These are phyloP conservation scores for Conchocele bisecta DNA, from an alignment of 2,888 invertebrate species.

Conservation along the genomic window DNA sequence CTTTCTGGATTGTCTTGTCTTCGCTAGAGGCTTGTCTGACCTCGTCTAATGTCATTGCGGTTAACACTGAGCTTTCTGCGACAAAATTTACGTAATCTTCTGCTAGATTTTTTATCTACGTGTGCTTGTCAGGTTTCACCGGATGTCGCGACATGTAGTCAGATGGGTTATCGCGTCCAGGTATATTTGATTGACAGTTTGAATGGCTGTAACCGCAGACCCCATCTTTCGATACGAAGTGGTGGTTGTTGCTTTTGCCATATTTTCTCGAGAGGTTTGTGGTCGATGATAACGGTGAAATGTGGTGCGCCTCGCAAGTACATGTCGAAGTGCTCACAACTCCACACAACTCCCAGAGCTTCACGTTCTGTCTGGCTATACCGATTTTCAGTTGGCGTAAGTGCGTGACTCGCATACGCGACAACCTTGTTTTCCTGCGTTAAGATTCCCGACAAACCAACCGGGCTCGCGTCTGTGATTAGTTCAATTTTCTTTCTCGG, in stretches of 20 bases:
- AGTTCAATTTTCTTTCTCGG: not conserved
- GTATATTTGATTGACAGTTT: too few species aligned
- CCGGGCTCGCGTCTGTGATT: slow-evolving; percentile 4
- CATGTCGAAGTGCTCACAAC: not conserved
- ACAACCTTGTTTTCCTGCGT: not conserved
- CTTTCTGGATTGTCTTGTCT: slow-evolving; percentile 51
- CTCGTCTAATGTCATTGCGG: slow-evolving; percentile 62
- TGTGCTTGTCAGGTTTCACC: not conserved
- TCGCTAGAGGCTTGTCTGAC: slow-evolving; percentile 42
- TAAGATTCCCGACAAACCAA: not conserved
- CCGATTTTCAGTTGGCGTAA: slow-evolving; percentile 52
- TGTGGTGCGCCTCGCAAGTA: too few species aligned
- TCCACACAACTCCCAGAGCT: slow-evolving; percentile 66
- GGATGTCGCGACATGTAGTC: slow-evolving; percentile 64
- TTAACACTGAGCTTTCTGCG: slow-evolving; percentile 35
- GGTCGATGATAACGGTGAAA: too few species aligned
- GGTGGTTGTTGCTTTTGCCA: too few species aligned
- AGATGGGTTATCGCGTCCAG: slow-evolving; percentile 65
- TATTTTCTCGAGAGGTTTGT: slow-evolving; percentile 58
- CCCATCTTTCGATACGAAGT: too few species aligned
- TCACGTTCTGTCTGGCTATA: slow-evolving; percentile 66
- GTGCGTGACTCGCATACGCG: slow-evolving; percentile 57
- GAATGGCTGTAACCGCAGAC: too few species aligned
- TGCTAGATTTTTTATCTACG: slow-evolving; percentile 38
- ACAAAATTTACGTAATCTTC: slow-evolving; percentile 65